Base-by-base conservation (phyloP, 2,888 invertebrate species). In the Luperina nickerlii region DNA sequence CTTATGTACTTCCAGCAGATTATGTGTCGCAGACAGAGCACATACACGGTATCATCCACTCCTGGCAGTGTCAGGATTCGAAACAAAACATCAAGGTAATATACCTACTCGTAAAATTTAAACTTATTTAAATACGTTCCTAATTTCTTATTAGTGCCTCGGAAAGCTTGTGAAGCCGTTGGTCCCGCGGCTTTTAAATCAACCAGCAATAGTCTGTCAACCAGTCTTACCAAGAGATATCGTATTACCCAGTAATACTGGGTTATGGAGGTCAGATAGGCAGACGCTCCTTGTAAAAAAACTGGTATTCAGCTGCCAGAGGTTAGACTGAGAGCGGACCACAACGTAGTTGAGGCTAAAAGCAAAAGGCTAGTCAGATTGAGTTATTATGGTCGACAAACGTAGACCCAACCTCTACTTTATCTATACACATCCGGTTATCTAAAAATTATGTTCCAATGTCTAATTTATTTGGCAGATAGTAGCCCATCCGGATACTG, bases 41-140 rank as follows among this genome's bases (percentile, higher is more conserved):
- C 96, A 0, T 97, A 96, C 88, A 96, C 96, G 0, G 15, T 96
- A 6, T 91, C 93, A 0, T 93, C 95, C 0, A 93, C 94, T 3
- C 93, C 96, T 5, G 94, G 92, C 15, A 94, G 93, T 81, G 80
- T 90, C 0, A 91, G 90, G 72, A 88, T 88, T 74, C 92, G 94
- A 2, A 96, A 95, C 79, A 96, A 96, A 88, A 96, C 97, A 18
- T 97, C 97, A 1, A 97, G 97, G 97, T 96, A 90, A 74, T 54
- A 3, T 32, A 32, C n/a, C n/a, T n/a, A n/a, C n/a, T n/a, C n/a
- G n/a, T n/a, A 27, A 24, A 70, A 20, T 24, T 68, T 27, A 2
- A 18, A 32, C 4, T 27, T 62, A 6, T 2, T 6, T n/a, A 15
- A 6, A 60, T 48, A 48, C 15, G 48, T 48, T 48, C 48, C 48